These are phyloP conservation scores for Trachelus tabidus DNA, from an alignment of 2,888 invertebrate genomes.

Conservation along the genomic window DNA sequence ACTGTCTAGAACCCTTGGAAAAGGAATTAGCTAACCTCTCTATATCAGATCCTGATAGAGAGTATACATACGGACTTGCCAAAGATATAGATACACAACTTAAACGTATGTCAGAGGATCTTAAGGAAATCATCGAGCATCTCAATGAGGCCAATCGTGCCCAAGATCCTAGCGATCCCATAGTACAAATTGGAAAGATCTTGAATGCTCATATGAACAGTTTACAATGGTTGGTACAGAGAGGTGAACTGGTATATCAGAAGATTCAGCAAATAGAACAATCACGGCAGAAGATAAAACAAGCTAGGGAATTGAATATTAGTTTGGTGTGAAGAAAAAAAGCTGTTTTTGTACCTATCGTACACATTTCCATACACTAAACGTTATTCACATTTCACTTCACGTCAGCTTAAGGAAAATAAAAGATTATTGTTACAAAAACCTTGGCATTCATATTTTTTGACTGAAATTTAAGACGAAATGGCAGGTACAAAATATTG, in stretches of 20 bases:
- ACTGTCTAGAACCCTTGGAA: slow-evolving; percentile 86
- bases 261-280: slow-evolving; percentile 86
- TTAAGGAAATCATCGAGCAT: slow-evolving; percentile 95
- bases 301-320: slow-evolving; percentile 80
- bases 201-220: slow-evolving; percentile 97
- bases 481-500: slow-evolving; percentile 86
- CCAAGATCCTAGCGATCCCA: slow-evolving; percentile 87
- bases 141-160: slow-evolving; percentile 88
- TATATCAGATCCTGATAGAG: slow-evolving; percentile 87
- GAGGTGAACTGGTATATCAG: slow-evolving; percentile 80
- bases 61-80: slow-evolving; percentile 89
- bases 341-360: slow-evolving; percentile 4
- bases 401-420: too few species aligned
- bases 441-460: neutral
- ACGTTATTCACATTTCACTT: too few species aligned
- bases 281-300: slow-evolving; percentile 80
- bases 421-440: neutral
- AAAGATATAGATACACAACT: slow-evolving; percentile 93
- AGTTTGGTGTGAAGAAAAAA: slow-evolving; percentile 71
- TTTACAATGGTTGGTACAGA: slow-evolving; percentile 93
- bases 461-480: slow-evolving; percentile 34
- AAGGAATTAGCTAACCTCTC: slow-evolving; percentile 78
- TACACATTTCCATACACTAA: too few species aligned
- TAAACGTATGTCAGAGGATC: slow-evolving; percentile 93
- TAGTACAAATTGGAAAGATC: slow-evolving; percentile 92